Conservation (phyloP, 2,113 vertebrate species). For the Myiagra hebetior region DNA sequence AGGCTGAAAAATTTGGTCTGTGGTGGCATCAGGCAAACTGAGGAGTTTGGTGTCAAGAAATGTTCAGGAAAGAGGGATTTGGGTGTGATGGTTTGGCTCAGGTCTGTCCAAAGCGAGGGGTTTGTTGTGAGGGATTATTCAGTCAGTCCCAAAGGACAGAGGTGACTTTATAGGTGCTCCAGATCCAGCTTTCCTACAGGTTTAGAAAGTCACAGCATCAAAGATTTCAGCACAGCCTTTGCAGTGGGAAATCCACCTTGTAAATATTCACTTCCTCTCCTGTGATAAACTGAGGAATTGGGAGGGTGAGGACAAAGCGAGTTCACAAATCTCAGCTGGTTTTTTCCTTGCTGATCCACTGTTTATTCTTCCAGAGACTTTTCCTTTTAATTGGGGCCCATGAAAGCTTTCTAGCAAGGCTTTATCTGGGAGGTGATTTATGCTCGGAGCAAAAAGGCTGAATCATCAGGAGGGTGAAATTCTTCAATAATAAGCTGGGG, state of each 20-base stretch:
- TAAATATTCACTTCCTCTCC: background rate
- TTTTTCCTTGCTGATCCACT: background rate
- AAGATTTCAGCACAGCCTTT: background rate
- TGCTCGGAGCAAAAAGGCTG: conserved; percentile 15
- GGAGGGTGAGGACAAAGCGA: background rate
- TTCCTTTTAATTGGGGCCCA: conserved; percentile 14
- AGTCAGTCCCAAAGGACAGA: background rate
- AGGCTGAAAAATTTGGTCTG: background rate
- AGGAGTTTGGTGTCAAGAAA: background rate
- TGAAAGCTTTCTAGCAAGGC: conserved; percentile 34
- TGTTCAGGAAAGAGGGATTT: background rate
- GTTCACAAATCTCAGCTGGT: background rate
- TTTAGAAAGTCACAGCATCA: background rate
- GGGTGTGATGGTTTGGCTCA: background rate
- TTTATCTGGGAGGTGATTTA: conserved; percentile 22
- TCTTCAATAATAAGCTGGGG: background rate
- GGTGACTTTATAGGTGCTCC: background rate
- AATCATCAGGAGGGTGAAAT: background rate
- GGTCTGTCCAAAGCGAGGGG: background rate
- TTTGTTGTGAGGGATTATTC: background rate
- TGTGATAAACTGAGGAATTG: background rate
- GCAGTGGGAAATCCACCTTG: background rate
- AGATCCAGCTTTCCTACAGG: background rate
- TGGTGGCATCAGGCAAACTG: background rate
- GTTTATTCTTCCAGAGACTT: background rate